Conservation (phyloP, 2,888 invertebrate genomes). For the Margaritifera margaritifera region DNA sequence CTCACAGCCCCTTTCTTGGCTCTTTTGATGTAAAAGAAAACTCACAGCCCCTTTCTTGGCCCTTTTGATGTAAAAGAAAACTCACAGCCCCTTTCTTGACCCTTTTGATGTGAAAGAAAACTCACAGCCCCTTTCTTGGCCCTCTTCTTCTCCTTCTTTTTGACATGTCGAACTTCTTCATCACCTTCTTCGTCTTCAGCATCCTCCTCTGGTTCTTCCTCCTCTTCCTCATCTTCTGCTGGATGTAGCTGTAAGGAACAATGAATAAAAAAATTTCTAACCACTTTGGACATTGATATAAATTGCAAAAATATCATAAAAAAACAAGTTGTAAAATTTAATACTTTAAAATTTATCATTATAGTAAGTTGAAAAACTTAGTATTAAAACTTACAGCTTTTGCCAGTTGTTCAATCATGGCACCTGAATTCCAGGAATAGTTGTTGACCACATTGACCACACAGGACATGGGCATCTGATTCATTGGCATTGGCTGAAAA, state of each 20-base stretch:
- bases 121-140: too few species aligned
- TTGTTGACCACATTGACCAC: background rate
- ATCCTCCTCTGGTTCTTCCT: slow-evolving; percentile 3
- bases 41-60: too few species aligned
- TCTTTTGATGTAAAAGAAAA: too few species aligned
- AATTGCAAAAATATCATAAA: too few species aligned
- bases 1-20: too few species aligned
- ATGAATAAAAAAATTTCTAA: background rate
- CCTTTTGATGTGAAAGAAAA: too few species aligned
- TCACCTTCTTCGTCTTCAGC: slow-evolving; percentile 34
- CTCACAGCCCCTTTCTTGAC: too few species aligned
- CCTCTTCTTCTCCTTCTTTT: too few species aligned
- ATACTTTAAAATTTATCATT: background rate
- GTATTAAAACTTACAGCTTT: background rate
- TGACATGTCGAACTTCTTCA: too few species aligned
- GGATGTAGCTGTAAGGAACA: slow-evolving; percentile 1
- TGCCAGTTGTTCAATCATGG: background rate
- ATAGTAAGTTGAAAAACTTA: background rate
- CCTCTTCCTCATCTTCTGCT: slow-evolving; percentile 1
- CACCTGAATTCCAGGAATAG: background rate
- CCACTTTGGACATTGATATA: too few species aligned
- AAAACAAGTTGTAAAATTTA: too few species aligned
- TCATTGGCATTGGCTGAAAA: slow-evolving; percentile 8
- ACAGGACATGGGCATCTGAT: slow-evolving; percentile 4
- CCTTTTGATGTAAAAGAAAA: too few species aligned